phyloP scores from a whole-genome alignment of 2,113 vertebrate species.

The Casuarius casuarius region DNA sequence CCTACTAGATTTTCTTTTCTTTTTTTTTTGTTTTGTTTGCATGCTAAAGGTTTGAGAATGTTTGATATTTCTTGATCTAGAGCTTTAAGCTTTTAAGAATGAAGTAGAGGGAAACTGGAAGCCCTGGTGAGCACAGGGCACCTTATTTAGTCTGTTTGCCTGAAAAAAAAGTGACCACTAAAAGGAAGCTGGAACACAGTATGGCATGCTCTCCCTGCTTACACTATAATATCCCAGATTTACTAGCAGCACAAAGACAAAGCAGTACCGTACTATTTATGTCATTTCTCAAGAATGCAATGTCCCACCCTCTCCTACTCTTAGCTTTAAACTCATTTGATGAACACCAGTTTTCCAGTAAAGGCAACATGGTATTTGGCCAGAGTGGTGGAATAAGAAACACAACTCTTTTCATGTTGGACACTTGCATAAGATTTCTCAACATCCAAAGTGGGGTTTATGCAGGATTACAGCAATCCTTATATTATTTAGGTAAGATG shows the following conservation, averaged over 20 bases:
- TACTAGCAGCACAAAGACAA: slow-evolving; percentile 35
- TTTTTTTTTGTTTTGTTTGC: neutral
- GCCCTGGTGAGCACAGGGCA: neutral
- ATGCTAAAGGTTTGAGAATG: neutral
- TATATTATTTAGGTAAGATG: slow-evolving; percentile 49
- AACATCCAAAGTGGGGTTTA: slow-evolving; percentile 23
- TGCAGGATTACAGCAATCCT: slow-evolving; percentile 36
- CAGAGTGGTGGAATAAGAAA: slow-evolving; percentile 53
- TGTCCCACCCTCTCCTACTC: slow-evolving; percentile 53
- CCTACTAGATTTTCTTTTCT: neutral
- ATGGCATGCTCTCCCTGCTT: neutral
- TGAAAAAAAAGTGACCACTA: neutral
- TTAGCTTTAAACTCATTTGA: slow-evolving; percentile 56
- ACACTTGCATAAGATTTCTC: slow-evolving; percentile 54
- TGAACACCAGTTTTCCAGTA: slow-evolving; percentile 63
- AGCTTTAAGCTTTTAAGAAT: neutral
- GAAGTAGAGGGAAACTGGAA: neutral
- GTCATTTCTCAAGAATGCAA: slow-evolving; percentile 65
- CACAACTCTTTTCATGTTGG: slow-evolving; percentile 51
- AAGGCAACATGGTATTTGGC: slow-evolving; percentile 59
- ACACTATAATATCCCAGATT: neutral
- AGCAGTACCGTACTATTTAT: slow-evolving; percentile 43
- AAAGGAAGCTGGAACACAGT: neutral
- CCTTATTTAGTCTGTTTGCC: neutral
- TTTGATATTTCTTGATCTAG: neutral